These are phyloP conservation scores for Drosophila mimetica DNA, from an alignment of 2,888 invertebrate genomes.

Conservation along the genomic window DNA sequence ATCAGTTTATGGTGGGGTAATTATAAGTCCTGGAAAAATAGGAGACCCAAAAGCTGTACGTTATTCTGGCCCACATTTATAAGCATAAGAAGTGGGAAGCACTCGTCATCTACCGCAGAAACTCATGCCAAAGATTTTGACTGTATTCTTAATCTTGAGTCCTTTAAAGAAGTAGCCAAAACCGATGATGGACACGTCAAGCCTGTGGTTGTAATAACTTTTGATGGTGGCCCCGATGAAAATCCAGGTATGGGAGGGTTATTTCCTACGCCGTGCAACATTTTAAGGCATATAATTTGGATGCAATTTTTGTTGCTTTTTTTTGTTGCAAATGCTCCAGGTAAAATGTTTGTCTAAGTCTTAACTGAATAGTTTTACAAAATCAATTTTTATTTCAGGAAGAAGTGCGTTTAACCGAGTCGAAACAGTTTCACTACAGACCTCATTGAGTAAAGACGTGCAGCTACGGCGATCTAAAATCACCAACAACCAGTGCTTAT, in stretches of 20 bases:
- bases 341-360: neutral
- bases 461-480: neutral
- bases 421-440: neutral
- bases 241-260: neutral
- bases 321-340: neutral
- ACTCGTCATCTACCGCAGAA: too few relatives aligned
- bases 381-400: neutral
- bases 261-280: neutral
- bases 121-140: too few relatives aligned
- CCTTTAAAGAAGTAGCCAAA: too few relatives aligned
- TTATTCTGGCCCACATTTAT: too few relatives aligned
- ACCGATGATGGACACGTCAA: too few relatives aligned
- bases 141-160: too few relatives aligned
- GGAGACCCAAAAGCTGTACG: too few relatives aligned
- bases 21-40: too few relatives aligned
- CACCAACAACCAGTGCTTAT: neutral
- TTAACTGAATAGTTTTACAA: neutral
- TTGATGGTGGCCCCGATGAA: too few relatives aligned
- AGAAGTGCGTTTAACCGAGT: neutral
- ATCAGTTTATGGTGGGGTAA: too few relatives aligned
- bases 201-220: too few relatives aligned
- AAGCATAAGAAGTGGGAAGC: too few relatives aligned
- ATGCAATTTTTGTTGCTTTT: conserved; percentile 1
- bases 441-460: neutral
- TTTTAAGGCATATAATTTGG: neutral